A percentile compares a stretch with the other conserved stretches of the same genome.
These are phyloP conservation scores for Pterocles orientalis DNA, from an alignment of 2,113 vertebrate genomes.

Conservation along the genomic window DNA sequence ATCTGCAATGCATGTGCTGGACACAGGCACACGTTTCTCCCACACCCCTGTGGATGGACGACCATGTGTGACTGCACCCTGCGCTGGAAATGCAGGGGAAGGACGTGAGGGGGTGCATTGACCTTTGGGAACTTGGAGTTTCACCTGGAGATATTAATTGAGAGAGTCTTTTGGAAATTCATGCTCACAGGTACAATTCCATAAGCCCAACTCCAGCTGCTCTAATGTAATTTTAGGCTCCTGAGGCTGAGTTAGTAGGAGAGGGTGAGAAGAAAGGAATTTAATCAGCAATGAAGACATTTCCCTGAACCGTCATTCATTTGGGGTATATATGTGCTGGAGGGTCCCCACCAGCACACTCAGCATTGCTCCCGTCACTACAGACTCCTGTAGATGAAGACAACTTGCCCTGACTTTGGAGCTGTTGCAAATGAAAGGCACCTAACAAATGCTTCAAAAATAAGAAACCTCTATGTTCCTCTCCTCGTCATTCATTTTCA, in stretches of 20 bases:
- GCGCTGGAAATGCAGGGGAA: not conserved
- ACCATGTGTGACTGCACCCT: accelerated
- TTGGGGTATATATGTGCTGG: not conserved
- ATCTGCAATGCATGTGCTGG: not conserved
- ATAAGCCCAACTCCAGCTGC: not conserved
- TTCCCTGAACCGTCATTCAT: not conserved
- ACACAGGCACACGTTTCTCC: not conserved
- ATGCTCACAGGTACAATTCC: not conserved
- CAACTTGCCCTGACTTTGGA: not conserved
- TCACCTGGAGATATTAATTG: not conserved
- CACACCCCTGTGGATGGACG: accelerated
- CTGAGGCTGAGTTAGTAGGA: not conserved
- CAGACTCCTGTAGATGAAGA: not conserved
- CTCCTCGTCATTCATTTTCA: conserved; percentile 40
- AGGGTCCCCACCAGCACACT: not conserved
- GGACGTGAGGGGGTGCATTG: accelerated
- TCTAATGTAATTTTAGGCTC: not conserved
- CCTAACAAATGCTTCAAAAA: conserved; percentile 48
- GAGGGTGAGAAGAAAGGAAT: not conserved
- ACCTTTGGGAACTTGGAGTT: not conserved
- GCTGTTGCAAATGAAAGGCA: not conserved
- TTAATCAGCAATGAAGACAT: not conserved
- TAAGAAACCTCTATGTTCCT: conserved; percentile 29
- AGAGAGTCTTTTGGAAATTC: not conserved
- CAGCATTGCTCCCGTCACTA: not conserved